Conservation (phyloP, 2,113 vertebrate genomes). For the Garra rufa region DNA sequence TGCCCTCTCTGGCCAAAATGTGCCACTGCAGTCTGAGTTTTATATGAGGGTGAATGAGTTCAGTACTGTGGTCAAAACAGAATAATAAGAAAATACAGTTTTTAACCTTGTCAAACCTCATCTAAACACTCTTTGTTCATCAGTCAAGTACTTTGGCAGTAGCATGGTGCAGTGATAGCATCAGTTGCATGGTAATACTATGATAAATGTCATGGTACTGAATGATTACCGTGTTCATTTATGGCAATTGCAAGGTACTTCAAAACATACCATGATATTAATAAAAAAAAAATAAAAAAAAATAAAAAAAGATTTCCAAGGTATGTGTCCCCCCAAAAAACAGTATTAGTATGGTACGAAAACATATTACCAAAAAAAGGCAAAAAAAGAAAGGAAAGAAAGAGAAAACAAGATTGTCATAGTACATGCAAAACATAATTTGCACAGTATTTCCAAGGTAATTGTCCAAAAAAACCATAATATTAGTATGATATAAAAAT, state of each 20-base stretch:
- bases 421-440: background rate
- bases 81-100: background rate
- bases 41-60: constrained; percentile 19
- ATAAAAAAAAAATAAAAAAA: too few species aligned
- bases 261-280: too few species aligned
- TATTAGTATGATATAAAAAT: too few species aligned
- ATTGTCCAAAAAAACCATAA: too few species aligned
- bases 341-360: too few species aligned
- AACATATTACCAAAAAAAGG: too few species aligned
- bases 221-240: background rate
- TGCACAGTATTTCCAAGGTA: background rate
- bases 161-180: background rate
- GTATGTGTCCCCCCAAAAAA: too few species aligned
- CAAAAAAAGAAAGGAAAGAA: too few species aligned
- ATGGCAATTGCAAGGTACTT: background rate
- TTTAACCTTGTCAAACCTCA: background rate
- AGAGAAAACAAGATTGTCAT: background rate
- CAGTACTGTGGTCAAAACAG: background rate
- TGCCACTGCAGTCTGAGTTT: background rate
- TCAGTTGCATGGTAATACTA: background rate
- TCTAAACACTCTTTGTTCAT: background rate
- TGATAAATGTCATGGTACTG: background rate
- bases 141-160: background rate
- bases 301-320: too few species aligned
- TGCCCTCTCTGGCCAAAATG: constrained; percentile 29